A percentile compares a stretch with the other conserved stretches of the same genome.
phyloP scores from a whole-genome alignment of 2,888 invertebrate species.

The Ryuthela nishihirai region DNA sequence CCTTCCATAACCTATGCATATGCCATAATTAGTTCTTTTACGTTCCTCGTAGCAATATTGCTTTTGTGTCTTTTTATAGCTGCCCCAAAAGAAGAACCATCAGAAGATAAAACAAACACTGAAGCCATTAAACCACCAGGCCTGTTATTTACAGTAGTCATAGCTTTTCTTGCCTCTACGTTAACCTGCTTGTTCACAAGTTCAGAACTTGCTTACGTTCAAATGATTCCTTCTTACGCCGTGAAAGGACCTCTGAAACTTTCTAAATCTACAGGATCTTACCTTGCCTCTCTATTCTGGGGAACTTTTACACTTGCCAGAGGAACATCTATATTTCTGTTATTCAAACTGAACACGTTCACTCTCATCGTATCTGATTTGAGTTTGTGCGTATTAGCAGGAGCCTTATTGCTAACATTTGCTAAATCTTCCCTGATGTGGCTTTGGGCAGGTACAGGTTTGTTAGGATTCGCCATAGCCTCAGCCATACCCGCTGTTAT shows the following conservation, averaged over 20 bases:
- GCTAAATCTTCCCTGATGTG: slow-evolving; percentile 44
- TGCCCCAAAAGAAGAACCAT: slow-evolving; percentile 3
- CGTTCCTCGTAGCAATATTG: slow-evolving; percentile 47
- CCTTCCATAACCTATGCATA: slow-evolving; percentile 45
- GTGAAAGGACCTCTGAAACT: slow-evolving; percentile 47
- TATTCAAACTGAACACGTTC: slow-evolving; percentile 49
- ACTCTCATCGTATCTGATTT: slow-evolving; percentile 51
- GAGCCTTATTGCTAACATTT: slow-evolving; percentile 46
- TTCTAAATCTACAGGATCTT: slow-evolving; percentile 47
- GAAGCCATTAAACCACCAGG: neutral
- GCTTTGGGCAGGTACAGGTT: slow-evolving; percentile 50
- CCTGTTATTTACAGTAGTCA: neutral
- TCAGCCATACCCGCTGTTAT: slow-evolving; percentile 53
- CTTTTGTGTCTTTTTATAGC: slow-evolving; percentile 44
- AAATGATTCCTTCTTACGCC: slow-evolving; percentile 50
- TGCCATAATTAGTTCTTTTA: slow-evolving; percentile 48
- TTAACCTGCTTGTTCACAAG: slow-evolving; percentile 48
- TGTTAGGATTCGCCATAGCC: slow-evolving; percentile 52
- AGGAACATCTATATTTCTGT: slow-evolving; percentile 51
- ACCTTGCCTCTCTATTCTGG: slow-evolving; percentile 53
- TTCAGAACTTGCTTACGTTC: slow-evolving; percentile 52
- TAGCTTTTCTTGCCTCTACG: slow-evolving; percentile 3
- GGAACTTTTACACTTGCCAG: slow-evolving; percentile 48
- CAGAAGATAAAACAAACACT: neutral
- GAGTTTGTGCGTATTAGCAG: slow-evolving; percentile 46